Evolutionary conservation across 2,113 vertebrate genomes (phyloP), one percentile per base, ranked within the genome.

Genomic region (Laterallus jamaicensis): DNA sequence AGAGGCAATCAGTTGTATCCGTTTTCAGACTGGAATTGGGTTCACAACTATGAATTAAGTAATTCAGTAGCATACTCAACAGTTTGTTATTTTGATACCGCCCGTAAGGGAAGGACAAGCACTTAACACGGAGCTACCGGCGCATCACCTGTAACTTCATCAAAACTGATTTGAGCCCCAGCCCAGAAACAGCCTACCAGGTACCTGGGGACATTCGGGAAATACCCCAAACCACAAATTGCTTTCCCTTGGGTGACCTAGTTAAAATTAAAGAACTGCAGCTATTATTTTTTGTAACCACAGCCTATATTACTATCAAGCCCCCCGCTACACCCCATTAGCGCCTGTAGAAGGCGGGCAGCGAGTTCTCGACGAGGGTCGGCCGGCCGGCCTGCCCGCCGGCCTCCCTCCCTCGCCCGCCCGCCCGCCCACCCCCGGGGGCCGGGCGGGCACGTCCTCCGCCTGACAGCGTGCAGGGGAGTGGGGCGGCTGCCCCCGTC

Each of bases 211-310:
- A 71, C 77, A 42, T 44, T 4, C 52, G 49, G 66, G 44, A 55
- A 70, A 40, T 2, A 24, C 37, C 86, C 22, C 9, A 22, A 40
- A 71, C 8, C 63, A 35, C 31, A 12, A 31, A 52, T 6, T 20
- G 70, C 88, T 12, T 64, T 40, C 50, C 88, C 39, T 73, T 4
- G 55, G 26, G 0, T 90, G 94, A 91, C 91, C 96, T 37, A 88
- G 56, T 90, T 91, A 82, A 83, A 90, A 92, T 29, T 20, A 68
- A 84, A 68, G 74, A 62, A 68, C 81, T 22, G 62, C 83, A 50
- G 86, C 88, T 74, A 82, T 32, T 9, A 11, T n/a, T 78, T 79
- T 70, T 50, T 21, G n/a, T 47, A 18, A 32, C 14, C 84, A 28
- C 2, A 3, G 56, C 19, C 0, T 5, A 39, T 29, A 19, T 12